Evolutionary conservation across 2,888 invertebrate species (phyloP).

Genomic region (Acrobasis suavella): DNA sequence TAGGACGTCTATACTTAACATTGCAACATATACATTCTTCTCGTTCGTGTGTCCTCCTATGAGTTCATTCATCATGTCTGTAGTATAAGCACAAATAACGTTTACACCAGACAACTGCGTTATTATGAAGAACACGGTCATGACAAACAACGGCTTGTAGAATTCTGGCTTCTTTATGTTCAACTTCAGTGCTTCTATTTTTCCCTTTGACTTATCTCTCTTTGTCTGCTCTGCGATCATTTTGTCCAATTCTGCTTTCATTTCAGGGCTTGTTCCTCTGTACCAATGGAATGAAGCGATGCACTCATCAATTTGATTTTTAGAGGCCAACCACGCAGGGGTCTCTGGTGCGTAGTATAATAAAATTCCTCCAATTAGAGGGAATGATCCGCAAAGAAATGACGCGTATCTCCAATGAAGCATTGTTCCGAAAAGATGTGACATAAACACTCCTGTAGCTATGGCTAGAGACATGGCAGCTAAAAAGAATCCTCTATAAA

Average conservation of each 20-base stretch:
- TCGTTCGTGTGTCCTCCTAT: conserved; percentile 72
- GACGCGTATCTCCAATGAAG: conserved; percentile 83
- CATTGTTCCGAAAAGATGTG: conserved; percentile 85
- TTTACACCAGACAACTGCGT: conserved; percentile 88
- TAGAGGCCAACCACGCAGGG: conserved; percentile 86
- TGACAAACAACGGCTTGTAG: conserved; percentile 83
- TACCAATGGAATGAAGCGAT: conserved; percentile 83
- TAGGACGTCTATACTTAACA: conserved; percentile 85
- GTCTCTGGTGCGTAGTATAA: conserved; percentile 85
- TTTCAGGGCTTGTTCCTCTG: conserved; percentile 75
- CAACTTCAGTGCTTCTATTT: conserved; percentile 55
- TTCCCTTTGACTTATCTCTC: conserved; percentile 54
- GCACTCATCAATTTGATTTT: conserved; percentile 82
- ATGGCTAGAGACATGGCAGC: conserved; percentile 84
- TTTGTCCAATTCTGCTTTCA: conserved; percentile 75
- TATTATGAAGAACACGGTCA: conserved; percentile 85
- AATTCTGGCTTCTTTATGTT: conserved; percentile 81
- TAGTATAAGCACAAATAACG: conserved; percentile 87
- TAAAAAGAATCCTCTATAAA: conserved; percentile 84
- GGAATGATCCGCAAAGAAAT: conserved; percentile 78
- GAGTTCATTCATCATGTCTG: conserved; percentile 84
- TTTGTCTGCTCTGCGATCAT: conserved; percentile 69
- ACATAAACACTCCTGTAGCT: conserved; percentile 84
- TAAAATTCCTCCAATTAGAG: conserved; percentile 76
- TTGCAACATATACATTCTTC: conserved; percentile 83